A percentile compares a stretch with the other conserved stretches of the same genome.
phyloP scores from a whole-genome alignment of 2,113 vertebrate genomes.

The Ginglymostoma cirratum region DNA sequence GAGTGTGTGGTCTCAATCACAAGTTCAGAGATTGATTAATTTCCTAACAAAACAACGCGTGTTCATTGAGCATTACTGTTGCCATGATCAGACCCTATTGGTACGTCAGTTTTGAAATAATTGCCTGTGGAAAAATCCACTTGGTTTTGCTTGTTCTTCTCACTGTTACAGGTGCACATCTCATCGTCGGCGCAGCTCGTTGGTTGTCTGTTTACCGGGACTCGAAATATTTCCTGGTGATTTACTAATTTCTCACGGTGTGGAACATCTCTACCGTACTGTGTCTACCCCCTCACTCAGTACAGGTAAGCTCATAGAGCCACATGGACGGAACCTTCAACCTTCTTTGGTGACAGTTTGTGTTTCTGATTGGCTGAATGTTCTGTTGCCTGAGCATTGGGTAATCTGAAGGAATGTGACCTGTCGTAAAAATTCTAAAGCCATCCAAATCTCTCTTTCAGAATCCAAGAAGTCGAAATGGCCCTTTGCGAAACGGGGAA shows the following conservation, averaged over 20 bases:
- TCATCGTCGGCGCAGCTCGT: constrained; percentile 67
- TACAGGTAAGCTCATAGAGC: constrained; percentile 43
- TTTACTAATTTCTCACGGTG: constrained; percentile 70
- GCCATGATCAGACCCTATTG: not conserved
- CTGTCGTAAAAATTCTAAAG: not conserved
- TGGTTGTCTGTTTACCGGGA: constrained; percentile 73
- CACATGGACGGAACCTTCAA: accelerated
- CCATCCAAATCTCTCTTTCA: constrained; percentile 44
- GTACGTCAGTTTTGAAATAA: not conserved
- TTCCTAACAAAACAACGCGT: not conserved
- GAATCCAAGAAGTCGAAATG: constrained; percentile 81
- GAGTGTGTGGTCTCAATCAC: not conserved
- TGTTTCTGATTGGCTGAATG: too few relatives aligned
- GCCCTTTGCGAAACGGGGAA: constrained; percentile 72
- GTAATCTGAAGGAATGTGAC: not conserved
- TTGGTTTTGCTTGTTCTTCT: not conserved
- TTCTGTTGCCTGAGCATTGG: not conserved
- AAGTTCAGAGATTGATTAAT: not conserved
- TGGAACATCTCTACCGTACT: constrained; percentile 57
- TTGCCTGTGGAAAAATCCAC: not conserved
- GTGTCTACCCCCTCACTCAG: constrained; percentile 48
- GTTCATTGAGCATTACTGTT: not conserved
- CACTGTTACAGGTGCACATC: not conserved
- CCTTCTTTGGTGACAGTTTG: constrained; percentile 36
- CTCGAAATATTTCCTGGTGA: constrained; percentile 79